Evolutionary conservation across 1,140 invertebrate species (phyloP).

Genomic region (Drosophila insularis): DNA sequence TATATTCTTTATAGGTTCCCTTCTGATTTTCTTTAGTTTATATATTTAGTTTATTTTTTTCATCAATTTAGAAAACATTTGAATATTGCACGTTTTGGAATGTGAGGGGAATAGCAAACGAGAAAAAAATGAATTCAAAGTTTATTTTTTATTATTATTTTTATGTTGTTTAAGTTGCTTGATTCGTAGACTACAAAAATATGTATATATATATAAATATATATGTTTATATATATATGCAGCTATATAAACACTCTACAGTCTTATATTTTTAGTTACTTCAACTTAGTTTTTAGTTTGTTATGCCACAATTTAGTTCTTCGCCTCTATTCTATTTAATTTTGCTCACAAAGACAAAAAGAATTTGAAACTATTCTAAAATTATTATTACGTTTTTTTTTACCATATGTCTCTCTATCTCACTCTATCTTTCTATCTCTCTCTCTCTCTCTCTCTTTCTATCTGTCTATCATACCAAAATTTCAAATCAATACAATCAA

Average conservation of each 20-base stretch:
- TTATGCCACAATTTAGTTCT: slow-evolving; percentile 44
- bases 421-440: slow-evolving; percentile 34
- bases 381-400: slow-evolving; percentile 25
- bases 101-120: slow-evolving; percentile 41
- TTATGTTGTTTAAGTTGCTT: slow-evolving; percentile 19
- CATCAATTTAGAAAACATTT: slow-evolving; percentile 6
- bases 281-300: slow-evolving; percentile 62
- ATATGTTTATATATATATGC: neutral
- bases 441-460: slow-evolving; percentile 24
- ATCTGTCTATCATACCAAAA: slow-evolving; percentile 55
- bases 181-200: neutral
- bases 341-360: slow-evolving; percentile 53
- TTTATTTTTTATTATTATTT: slow-evolving; percentile 32
- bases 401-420: slow-evolving; percentile 46
- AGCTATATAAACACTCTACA: slow-evolving; percentile 5
- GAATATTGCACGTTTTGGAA: slow-evolving; percentile 73
- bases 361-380: slow-evolving; percentile 26
- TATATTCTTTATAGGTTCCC: slow-evolving; percentile 50
- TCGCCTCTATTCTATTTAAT: slow-evolving; percentile 48
- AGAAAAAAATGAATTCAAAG: neutral
- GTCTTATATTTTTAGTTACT: slow-evolving; percentile 61
- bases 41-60: slow-evolving; percentile 7
- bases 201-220: neutral
- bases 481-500: slow-evolving; percentile 43
- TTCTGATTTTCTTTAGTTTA: slow-evolving; percentile 14